phyloP scores from a whole-genome alignment of 1,140 invertebrate genomes.

The Grapholita molesta region DNA sequence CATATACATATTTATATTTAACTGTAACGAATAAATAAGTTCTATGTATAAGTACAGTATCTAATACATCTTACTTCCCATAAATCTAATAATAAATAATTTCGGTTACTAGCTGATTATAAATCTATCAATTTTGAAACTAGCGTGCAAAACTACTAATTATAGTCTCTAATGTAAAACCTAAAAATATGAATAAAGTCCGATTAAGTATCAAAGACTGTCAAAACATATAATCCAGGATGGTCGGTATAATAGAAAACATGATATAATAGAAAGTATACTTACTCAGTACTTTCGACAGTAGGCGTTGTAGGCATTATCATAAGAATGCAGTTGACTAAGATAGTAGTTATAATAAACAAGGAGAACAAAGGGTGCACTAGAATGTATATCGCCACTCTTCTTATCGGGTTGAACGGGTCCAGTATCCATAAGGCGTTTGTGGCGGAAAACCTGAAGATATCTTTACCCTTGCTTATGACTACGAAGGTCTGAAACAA shows the following conservation, averaged over 20 bases:
- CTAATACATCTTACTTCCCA: conserved; percentile 16
- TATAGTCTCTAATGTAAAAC: conserved; percentile 40
- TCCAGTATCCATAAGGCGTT: conserved; percentile 96
- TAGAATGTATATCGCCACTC: conserved; percentile 97
- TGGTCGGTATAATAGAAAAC: conserved; percentile 20
- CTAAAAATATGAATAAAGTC: conserved; percentile 14
- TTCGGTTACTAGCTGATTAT: conserved; percentile 58
- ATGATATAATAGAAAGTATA: conserved; percentile 55
- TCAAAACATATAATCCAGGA: conserved; percentile 6
- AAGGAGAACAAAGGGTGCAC: conserved; percentile 98
- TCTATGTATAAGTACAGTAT: neutral
- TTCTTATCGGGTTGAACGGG: conserved; percentile 98
- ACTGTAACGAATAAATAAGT: neutral
- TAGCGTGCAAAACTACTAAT: conserved; percentile 70
- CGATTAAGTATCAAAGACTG: conserved; percentile 10
- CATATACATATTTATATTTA: neutral
- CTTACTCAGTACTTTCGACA: conserved; percentile 98
- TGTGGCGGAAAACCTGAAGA: conserved; percentile 98
- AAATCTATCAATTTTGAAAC: conserved; percentile 68
- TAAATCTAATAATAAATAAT: conserved; percentile 42
- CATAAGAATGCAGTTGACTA: conserved; percentile 99
- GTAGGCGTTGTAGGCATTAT: conserved; percentile 95
- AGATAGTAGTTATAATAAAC: conserved; percentile 98
- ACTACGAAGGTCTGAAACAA: conserved; percentile 97
- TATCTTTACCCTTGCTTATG: conserved; percentile 98